Evolutionary conservation across 2,113 vertebrate species (phyloP).

Genomic region (Platysteira castanea): DNA sequence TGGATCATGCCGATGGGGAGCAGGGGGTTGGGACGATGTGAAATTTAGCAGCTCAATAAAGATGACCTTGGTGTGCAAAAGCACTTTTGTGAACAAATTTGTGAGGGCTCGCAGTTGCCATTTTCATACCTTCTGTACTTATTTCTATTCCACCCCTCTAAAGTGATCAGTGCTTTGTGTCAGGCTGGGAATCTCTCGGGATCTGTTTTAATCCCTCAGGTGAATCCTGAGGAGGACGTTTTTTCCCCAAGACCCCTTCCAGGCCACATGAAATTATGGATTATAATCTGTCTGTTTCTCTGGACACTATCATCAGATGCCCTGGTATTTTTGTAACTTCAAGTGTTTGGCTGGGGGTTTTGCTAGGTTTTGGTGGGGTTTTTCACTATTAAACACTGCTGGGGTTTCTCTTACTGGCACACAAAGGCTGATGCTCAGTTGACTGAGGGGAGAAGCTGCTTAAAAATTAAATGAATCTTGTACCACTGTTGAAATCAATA

Average conservation of each 20-base stretch:
- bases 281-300: neutral
- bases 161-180: neutral
- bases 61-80: neutral
- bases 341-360: neutral
- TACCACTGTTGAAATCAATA: neutral
- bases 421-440: neutral
- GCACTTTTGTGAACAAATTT: neutral
- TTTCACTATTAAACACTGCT: neutral
- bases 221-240: neutral
- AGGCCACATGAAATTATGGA: neutral
- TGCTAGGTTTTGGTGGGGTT: accelerated
- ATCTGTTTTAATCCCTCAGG: neutral
- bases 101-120: neutral
- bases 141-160: neutral
- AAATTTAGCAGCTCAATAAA: neutral
- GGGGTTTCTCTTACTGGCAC: neutral
- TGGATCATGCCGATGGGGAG: neutral
- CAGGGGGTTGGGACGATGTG: neutral
- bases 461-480: neutral
- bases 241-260: neutral
- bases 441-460: neutral
- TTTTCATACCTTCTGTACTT: neutral
- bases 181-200: neutral
- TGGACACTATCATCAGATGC: neutral
- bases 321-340: neutral